Conservation (phyloP, 2,113 vertebrate genomes). For the Conger conger region DNA sequence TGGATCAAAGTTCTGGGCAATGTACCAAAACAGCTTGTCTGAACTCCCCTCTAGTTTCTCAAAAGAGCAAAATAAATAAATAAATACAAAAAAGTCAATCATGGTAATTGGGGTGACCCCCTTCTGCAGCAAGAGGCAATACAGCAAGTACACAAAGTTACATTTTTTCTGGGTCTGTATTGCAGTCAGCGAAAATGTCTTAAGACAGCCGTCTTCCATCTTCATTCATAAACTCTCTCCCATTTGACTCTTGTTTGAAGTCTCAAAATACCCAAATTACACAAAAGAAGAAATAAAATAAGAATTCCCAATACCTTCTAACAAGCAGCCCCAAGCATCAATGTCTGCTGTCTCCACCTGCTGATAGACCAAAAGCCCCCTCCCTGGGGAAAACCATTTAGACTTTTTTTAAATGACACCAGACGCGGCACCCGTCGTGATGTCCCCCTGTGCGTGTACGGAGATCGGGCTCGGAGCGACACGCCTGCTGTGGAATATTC, state of each 20-base stretch:
- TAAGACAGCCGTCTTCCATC: background rate
- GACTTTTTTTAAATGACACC: background rate
- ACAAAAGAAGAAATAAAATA: background rate
- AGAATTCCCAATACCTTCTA: background rate
- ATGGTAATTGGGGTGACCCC: background rate
- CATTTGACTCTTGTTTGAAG: background rate
- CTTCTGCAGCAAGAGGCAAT: background rate
- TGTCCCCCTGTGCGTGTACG: background rate
- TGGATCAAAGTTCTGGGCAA: too few relatives aligned
- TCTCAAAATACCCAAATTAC: too few relatives aligned
- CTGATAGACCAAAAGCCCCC: background rate
- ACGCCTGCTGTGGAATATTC: background rate
- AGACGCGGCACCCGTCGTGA: background rate
- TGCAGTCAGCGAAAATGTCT: too few relatives aligned
- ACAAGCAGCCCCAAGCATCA: background rate
- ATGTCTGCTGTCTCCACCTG: background rate
- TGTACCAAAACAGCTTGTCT: too few relatives aligned
- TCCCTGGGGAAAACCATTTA: background rate
- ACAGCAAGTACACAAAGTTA: too few relatives aligned
- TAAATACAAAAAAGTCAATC: background rate
- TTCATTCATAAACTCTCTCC: background rate
- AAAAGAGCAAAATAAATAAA: too few relatives aligned
- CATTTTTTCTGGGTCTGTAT: too few relatives aligned
- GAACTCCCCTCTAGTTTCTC: too few relatives aligned
- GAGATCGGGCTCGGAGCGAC: background rate